These are phyloP conservation scores for Dicerorhinus sumatrensis DNA, from an alignment of 2,113 vertebrate genomes.

Conservation along the genomic window DNA sequence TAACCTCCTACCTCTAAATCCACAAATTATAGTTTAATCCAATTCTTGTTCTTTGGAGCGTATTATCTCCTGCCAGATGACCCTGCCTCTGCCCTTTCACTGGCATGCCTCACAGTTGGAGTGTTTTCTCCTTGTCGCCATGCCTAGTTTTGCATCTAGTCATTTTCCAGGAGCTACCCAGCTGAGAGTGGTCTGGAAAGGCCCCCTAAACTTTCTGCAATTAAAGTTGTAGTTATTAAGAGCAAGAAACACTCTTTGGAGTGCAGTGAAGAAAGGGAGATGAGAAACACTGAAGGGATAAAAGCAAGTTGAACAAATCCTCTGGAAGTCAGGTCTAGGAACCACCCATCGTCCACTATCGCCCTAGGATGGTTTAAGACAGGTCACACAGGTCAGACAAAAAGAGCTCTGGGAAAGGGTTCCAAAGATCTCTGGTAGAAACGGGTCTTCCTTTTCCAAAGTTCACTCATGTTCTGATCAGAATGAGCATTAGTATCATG, in stretches of 20 bases:
- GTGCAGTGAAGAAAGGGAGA: neutral
- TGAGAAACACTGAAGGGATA: neutral
- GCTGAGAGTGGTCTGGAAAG: neutral
- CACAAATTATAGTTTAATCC: slow-evolving; percentile 13
- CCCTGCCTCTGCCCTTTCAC: neutral
- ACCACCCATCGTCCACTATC: too few relatives aligned
- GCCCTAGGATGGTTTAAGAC: neutral
- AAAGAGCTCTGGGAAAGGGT: neutral
- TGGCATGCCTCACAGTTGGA: neutral
- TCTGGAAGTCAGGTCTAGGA: neutral
- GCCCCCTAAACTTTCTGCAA: neutral
- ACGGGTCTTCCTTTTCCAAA: neutral
- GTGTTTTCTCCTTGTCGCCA: neutral
- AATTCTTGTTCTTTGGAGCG: slow-evolving; percentile 20
- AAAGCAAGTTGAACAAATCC: neutral
- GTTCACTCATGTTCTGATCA: neutral
- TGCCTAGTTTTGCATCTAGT: neutral
- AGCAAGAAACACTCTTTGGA: neutral
- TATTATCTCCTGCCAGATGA: slow-evolving; percentile 12
- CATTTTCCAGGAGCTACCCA: neutral
- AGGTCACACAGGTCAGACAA: neutral
- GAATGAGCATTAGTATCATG: neutral
- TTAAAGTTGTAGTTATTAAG: neutral
- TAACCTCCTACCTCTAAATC: slow-evolving; percentile 7
- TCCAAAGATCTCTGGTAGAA: neutral